Base-by-base conservation (phyloP, 2,797 vertebrate genomes). In the Fundulus diaphanus region DNA sequence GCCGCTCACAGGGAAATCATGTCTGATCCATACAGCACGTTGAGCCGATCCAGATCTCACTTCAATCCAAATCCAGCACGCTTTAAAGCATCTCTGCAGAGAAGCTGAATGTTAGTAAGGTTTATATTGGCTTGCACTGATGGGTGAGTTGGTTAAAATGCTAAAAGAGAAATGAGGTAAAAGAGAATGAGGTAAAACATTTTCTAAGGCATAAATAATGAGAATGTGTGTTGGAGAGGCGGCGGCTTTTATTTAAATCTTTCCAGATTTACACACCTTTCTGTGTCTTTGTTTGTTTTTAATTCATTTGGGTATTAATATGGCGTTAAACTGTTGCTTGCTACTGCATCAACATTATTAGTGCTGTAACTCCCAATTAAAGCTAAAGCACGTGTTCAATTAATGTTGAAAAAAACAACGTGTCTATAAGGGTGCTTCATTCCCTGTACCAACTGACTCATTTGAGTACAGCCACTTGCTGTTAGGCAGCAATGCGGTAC, bases 341-440 rank as follows among this genome's bases (percentile, higher is more conserved):
- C 87, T 88, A 81, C 76, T 24, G 44, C 63, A 22, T 29, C n/a
- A 1, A 1, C 35, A 51, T 75, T 78, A 80, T 86, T 88, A 84
- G 74, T 29, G 63, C 71, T 71, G 59, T 33, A 48, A 52, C 80
- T 85, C 54, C n/a, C 1, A 70, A 85, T 90, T 86, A 85, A 87
- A 84, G 86, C 82, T 74, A 89, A 90, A 81, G 67, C 76, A 61
- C 70, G 13, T 56, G 70, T 85, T 85, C 31, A 87, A 79, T 83
- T 82, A 80, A 54, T 68, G 42, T 80, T 78, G 12, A 87, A 86
- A 74, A 59, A 81, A 51, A 52, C 72, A 81, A 20, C 7, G 61
- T 33, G 65, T 31, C 49, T 6, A 8, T 51, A 20, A 51, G 49
- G 2, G 20, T 51, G 1, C 6, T 51, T 51, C 22, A 22, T 22